These are phyloP conservation scores for Cyprinella venusta DNA, from an alignment of 2,797 vertebrate genomes.

Conservation along the genomic window DNA sequence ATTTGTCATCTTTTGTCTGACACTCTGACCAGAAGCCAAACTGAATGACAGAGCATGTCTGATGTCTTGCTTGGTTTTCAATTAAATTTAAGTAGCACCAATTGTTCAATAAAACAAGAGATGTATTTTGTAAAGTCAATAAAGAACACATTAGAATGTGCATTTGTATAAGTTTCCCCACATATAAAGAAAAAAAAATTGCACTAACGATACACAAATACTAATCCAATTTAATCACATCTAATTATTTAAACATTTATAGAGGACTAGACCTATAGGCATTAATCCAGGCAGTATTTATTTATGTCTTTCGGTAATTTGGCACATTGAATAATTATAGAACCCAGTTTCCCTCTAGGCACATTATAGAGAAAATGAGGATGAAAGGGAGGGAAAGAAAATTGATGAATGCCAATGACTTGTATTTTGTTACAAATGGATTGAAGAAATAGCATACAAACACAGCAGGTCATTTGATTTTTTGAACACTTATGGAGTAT, in stretches of 20 bases:
- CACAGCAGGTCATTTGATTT: neutral
- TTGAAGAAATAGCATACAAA: slow-evolving; percentile 63
- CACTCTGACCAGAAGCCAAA: slow-evolving; percentile 32
- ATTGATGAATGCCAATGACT: slow-evolving; percentile 59
- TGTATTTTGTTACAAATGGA: slow-evolving; percentile 73
- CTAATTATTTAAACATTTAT: slow-evolving; percentile 8
- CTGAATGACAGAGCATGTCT: slow-evolving; percentile 17
- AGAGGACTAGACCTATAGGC: slow-evolving; percentile 30
- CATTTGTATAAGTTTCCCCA: neutral
- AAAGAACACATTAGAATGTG: neutral
- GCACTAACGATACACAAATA: neutral
- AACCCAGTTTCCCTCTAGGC: slow-evolving; percentile 61
- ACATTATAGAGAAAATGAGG: slow-evolving; percentile 26
- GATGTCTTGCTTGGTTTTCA: slow-evolving; percentile 18
- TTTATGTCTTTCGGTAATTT: slow-evolving; percentile 66
- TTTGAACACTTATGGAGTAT: neutral
- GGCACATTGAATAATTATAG: slow-evolving; percentile 55
- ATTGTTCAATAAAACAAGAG: neutral
- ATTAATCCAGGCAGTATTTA: slow-evolving; percentile 61
- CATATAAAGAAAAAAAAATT: neutral
- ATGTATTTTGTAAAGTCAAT: neutral
- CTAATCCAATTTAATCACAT: slow-evolving; percentile 3
- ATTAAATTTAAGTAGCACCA: slow-evolving; percentile 9
- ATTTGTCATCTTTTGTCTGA: slow-evolving; percentile 19
- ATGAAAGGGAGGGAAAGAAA: slow-evolving; percentile 1